Evolutionary conservation across 2,888 invertebrate species (phyloP).

Genomic region (Ochropacha duplaris): DNA sequence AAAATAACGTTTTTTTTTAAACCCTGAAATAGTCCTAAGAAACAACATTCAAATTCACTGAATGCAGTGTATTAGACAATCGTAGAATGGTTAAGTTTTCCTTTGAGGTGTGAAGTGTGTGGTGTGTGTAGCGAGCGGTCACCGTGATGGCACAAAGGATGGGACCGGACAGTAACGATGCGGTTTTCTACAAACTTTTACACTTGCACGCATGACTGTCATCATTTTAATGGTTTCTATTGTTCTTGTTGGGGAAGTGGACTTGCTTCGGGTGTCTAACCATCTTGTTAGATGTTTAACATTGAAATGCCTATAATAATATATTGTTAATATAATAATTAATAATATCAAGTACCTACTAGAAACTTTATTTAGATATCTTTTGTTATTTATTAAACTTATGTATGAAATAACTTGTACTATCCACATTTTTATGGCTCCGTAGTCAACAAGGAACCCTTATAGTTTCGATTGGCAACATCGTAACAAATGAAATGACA

Average conservation of each 20-base stretch:
- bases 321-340: no score
- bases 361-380: no score
- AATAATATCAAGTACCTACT: no score
- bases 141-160: slow-evolving; percentile 33
- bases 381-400: no score
- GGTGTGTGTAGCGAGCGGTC: slow-evolving; percentile 32
- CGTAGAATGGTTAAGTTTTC: slow-evolving; percentile 29
- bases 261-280: neutral
- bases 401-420: no score
- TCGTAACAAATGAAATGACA: no score
- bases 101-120: no score
- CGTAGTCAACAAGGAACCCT: no score
- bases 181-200: slow-evolving; percentile 48
- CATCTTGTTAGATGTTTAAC: neutral
- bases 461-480: no score
- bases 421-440: no score
- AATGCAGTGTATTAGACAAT: slow-evolving; percentile 15
- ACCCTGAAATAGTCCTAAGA: neutral
- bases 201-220: slow-evolving; percentile 55
- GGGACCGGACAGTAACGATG: slow-evolving; percentile 44
- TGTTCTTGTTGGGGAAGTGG: slow-evolving; percentile 12
- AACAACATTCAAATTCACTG: neutral
- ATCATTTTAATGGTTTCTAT: slow-evolving; percentile 66
- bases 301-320: no score
- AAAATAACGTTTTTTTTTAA: no score